Conservation (phyloP, 1,140 invertebrate species). For the Trichoplusia ni region DNA sequence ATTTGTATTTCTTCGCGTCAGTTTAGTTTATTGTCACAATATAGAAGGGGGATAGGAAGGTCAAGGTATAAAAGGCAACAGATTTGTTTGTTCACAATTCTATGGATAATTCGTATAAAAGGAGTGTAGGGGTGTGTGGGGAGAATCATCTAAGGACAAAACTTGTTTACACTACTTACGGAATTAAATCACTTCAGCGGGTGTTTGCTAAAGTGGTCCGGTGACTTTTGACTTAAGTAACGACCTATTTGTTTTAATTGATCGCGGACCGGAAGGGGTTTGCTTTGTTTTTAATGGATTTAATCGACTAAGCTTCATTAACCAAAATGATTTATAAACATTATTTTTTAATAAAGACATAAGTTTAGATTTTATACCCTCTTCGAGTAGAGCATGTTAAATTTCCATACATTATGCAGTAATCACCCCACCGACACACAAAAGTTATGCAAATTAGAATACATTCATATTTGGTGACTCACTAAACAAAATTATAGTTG, state of each 20-base stretch:
- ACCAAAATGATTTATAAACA: not conserved
- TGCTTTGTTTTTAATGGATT: not conserved
- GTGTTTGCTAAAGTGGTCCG: constrained; percentile 50
- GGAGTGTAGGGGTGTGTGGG: constrained; percentile 45
- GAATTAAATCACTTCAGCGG: constrained; percentile 69
- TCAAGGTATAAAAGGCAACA: constrained; percentile 39
- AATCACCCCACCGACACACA: constrained; percentile 2
- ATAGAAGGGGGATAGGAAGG: constrained; percentile 31
- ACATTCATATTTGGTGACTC: constrained; percentile 8
- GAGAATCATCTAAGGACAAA: constrained; percentile 64
- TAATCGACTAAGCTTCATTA: not conserved
- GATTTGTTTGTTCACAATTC: constrained; percentile 58
- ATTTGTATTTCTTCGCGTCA: constrained; percentile 45
- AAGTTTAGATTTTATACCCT: too few species aligned
- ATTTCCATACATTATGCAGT: constrained; percentile 9
- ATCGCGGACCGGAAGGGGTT: not conserved
- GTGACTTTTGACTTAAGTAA: constrained; percentile 33
- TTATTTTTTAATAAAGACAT: not conserved
- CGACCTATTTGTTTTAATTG: constrained; percentile 6
- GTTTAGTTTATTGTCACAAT: constrained; percentile 23
- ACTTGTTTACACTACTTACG: constrained; percentile 78
- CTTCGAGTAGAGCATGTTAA: too few species aligned
- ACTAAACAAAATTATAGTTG: constrained; percentile 1
- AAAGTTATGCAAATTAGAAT: constrained; percentile 17
- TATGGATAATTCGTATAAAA: constrained; percentile 47